A percentile compares a stretch with the other conserved stretches of the same genome.
Conservation (phyloP, 2,888 invertebrate genomes). For the Scaptomyza polygonia region DNA sequence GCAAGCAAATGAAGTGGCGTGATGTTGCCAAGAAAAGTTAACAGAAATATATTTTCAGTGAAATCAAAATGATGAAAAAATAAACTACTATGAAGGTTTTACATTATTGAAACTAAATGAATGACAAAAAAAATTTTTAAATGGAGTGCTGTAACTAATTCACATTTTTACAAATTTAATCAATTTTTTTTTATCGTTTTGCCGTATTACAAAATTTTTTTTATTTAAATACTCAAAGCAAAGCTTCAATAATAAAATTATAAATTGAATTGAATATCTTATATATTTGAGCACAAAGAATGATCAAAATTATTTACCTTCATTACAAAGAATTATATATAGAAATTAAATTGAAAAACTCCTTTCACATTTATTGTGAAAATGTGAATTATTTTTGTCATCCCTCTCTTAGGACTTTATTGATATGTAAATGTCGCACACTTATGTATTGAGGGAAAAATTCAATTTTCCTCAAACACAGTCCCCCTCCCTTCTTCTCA, state of each 20-base stretch:
- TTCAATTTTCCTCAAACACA: conserved; percentile 27
- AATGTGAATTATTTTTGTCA: neutral
- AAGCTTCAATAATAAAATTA: neutral
- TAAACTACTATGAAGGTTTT: neutral
- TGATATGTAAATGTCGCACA: conserved; percentile 56
- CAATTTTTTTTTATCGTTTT: too few relatives aligned
- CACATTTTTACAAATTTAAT: too few relatives aligned
- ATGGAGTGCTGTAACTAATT: too few relatives aligned
- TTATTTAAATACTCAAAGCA: too few relatives aligned
- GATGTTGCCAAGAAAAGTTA: neutral
- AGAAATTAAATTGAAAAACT: too few relatives aligned
- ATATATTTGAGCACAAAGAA: too few relatives aligned
- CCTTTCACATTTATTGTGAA: neutral
- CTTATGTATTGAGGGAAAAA: conserved; percentile 33
- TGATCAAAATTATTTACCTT: too few relatives aligned
- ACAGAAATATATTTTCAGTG: neutral
- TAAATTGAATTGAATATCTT: neutral
- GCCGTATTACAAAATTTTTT: too few relatives aligned
- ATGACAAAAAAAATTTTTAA: too few relatives aligned
- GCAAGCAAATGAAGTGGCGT: conserved; percentile 6
- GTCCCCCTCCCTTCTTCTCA: neutral
- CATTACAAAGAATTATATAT: too few relatives aligned
- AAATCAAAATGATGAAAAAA: neutral
- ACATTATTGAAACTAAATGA: too few relatives aligned
- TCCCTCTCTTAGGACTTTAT: conserved; percentile 38